phyloP scores from a whole-genome alignment of 2,113 vertebrate species.

The Microcebus griseorufus region DNA sequence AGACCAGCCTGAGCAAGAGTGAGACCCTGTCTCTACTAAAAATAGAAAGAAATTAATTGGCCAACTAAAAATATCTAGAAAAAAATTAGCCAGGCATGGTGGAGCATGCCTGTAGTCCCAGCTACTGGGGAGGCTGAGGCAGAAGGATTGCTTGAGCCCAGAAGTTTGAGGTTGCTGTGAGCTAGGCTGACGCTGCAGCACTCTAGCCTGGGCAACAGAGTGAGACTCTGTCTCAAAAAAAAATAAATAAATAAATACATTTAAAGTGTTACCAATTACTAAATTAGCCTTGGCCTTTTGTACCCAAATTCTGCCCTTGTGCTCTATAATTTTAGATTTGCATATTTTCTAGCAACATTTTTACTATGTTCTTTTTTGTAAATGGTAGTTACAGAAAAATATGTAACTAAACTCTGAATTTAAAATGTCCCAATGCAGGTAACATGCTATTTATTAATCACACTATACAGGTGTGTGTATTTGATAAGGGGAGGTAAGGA shows the following conservation, averaged over 20 bases:
- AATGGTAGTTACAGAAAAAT: not conserved
- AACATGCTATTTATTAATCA: not conserved
- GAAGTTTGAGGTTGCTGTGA: too few species aligned
- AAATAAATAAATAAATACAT: not conserved
- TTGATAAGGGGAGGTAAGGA: not conserved
- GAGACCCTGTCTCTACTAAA: too few species aligned
- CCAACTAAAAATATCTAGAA: too few species aligned
- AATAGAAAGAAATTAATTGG: too few species aligned
- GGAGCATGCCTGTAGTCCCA: too few species aligned
- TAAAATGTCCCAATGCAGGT: not conserved
- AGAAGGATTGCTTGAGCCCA: too few species aligned
- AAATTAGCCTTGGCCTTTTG: conserved; percentile 7
- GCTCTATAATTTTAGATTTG: not conserved
- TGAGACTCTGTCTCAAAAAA: too few species aligned
- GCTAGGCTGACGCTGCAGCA: too few species aligned
- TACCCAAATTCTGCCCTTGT: conserved; percentile 21
- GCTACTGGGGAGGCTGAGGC: too few species aligned
- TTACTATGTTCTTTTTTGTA: not conserved
- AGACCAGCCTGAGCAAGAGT: too few species aligned
- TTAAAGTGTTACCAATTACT: not conserved
- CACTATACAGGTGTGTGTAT: not conserved
- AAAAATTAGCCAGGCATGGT: too few species aligned
- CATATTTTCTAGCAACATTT: not conserved
- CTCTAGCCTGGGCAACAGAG: too few species aligned
- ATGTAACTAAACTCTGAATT: not conserved